Conservation (phyloP, 2,888 invertebrate genomes). For the Priocnemis perturbator region DNA sequence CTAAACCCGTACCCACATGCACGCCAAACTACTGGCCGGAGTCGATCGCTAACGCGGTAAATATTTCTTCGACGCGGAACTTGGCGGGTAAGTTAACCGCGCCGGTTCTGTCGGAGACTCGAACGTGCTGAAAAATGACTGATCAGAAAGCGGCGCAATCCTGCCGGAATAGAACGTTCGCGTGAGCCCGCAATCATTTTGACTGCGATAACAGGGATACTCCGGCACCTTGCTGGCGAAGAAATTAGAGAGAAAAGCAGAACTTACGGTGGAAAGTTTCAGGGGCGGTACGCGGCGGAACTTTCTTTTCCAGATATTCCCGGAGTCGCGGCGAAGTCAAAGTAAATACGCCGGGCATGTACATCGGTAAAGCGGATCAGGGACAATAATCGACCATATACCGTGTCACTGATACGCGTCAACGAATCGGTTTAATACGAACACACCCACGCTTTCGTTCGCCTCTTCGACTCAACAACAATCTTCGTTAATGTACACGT, state of each 20-base stretch:
- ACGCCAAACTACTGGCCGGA: too few species aligned
- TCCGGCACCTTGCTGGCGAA: slow-evolving; percentile 16
- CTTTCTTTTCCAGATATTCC: slow-evolving; percentile 15
- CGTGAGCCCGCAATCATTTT: slow-evolving; percentile 26
- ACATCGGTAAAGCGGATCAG: neutral
- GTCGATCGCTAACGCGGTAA: too few species aligned
- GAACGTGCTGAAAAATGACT: too few species aligned
- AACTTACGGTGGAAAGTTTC: slow-evolving; percentile 11
- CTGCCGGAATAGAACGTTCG: slow-evolving; percentile 23
- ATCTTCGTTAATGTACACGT: too few species aligned
- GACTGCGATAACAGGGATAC: slow-evolving; percentile 29
- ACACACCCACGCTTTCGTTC: too few species aligned
- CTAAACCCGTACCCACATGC: too few species aligned
- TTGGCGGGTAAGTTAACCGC: too few species aligned
- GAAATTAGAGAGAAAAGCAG: slow-evolving; percentile 38
- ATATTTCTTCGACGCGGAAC: too few species aligned
- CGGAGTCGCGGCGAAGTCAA: slow-evolving; percentile 13
- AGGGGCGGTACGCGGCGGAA: slow-evolving; percentile 9
- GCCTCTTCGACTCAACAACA: too few species aligned
- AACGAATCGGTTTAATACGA: too few species aligned
- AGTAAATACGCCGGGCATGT: slow-evolving; percentile 18
- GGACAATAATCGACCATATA: neutral
- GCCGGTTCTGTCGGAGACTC: too few species aligned
- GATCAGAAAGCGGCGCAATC: too few species aligned
- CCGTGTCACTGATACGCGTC: neutral